phyloP scores from a whole-genome alignment of 2,888 invertebrate genomes.

The Noctua janthe region DNA sequence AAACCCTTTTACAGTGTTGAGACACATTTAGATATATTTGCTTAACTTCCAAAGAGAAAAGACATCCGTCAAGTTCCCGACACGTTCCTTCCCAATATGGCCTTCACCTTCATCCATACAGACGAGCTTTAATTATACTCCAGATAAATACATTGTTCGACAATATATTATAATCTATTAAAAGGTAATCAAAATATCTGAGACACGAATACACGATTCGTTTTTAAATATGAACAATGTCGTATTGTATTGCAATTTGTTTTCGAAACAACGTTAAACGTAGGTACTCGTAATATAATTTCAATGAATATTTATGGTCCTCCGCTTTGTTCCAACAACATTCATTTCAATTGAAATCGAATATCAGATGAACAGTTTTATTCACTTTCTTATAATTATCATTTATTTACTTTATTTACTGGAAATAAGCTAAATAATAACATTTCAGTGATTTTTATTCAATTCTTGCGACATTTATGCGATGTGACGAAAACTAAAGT shows the following conservation, averaged over 20 bases:
- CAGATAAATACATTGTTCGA: background rate
- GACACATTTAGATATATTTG: background rate
- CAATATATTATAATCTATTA: background rate
- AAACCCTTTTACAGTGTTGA: background rate
- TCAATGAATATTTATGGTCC: slow-evolving; percentile 20
- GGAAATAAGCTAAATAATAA: slow-evolving; percentile 3
- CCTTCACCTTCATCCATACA: background rate
- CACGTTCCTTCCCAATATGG: background rate
- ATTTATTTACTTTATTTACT: slow-evolving; percentile 1
- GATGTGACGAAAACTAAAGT: slow-evolving; percentile 22
- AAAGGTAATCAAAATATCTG: slow-evolving; percentile 3
- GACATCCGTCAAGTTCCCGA: background rate
- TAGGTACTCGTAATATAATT: slow-evolving; percentile 20
- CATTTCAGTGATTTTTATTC: slow-evolving; percentile 15
- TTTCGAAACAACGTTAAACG: slow-evolving; percentile 2
- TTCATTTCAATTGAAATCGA: slow-evolving; percentile 34
- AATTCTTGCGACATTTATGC: background rate
- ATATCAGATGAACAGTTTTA: slow-evolving; percentile 24
- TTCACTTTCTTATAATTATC: slow-evolving; percentile 21
- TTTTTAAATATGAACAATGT: slow-evolving; percentile 14
- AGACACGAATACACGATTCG: background rate
- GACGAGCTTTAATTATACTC: background rate
- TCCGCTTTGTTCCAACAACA: slow-evolving; percentile 14
- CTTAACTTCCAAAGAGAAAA: background rate
- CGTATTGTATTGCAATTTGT: slow-evolving; percentile 20